phyloP scores from a whole-genome alignment of 53 echinoderm and acorn worm genomes.

The Echinometra lucunter region DNA sequence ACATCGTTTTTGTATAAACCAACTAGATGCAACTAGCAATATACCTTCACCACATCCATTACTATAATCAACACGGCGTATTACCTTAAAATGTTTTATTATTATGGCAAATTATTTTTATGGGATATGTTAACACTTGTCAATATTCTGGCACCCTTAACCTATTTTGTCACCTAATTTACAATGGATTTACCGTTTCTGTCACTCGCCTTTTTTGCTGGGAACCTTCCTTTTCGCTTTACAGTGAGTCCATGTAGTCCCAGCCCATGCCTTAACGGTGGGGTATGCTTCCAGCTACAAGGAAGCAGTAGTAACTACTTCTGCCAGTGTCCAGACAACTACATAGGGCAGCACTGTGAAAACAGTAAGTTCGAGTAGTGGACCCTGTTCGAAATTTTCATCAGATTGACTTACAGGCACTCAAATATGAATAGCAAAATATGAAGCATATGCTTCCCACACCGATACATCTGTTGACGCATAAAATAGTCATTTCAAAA shows the following conservation, averaged over 20 bases:
- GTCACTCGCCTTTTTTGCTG: not conserved
- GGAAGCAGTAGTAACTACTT: constrained; percentile 32
- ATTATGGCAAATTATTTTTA: too few relatives aligned
- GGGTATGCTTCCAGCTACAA: constrained; percentile 66
- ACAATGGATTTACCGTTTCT: not conserved
- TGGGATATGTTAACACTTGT: too few relatives aligned
- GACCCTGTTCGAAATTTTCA: not conserved
- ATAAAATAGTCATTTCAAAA: too few relatives aligned
- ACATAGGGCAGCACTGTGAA: constrained; percentile 27
- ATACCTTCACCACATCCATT: too few relatives aligned
- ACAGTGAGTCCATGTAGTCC: constrained; percentile 71
- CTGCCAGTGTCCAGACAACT: constrained; percentile 36
- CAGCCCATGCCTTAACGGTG: constrained; percentile 77
- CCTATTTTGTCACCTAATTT: too few relatives aligned
- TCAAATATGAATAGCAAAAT: too few relatives aligned
- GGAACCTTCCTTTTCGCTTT: not conserved
- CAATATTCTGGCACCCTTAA: too few relatives aligned
- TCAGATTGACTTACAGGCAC: constrained; percentile 3
- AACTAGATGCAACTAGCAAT: too few relatives aligned
- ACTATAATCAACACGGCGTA: too few relatives aligned
- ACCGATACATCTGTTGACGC: constrained; percentile 24
- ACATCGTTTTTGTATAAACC: too few relatives aligned
- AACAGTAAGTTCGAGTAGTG: not conserved
- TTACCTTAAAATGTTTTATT: too few relatives aligned
- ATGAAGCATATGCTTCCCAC: too few relatives aligned